phyloP scores from a whole-genome alignment of 2,113 vertebrate species.

The Falcunculus frontatus region DNA sequence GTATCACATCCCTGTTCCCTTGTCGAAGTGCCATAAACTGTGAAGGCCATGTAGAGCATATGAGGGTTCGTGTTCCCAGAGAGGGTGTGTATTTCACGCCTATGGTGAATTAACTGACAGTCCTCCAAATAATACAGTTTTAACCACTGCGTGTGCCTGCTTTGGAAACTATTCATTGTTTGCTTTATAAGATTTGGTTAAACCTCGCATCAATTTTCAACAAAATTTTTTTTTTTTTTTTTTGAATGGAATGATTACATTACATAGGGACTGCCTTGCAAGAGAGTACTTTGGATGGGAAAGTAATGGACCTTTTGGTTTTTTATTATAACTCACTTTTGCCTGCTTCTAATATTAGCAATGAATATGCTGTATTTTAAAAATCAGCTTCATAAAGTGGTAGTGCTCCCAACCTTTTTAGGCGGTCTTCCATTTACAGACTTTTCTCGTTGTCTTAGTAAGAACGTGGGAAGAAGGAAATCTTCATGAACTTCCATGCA shows the following conservation, averaged over 20 bases:
- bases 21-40: neutral
- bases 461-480: neutral
- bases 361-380: constrained; percentile 20
- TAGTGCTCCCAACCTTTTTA: neutral
- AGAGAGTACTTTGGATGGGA: neutral
- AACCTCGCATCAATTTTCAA: neutral
- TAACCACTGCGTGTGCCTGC: neutral
- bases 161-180: neutral
- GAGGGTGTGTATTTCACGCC: neutral
- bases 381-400: neutral
- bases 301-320: neutral
- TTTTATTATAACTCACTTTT: neutral
- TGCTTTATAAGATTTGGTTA: neutral
- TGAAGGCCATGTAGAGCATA: rapidly evolving
- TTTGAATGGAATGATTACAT: neutral
- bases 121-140: neutral
- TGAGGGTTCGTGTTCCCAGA: neutral
- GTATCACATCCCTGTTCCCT: neutral
- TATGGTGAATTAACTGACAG: neutral
- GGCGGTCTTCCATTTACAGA: neutral
- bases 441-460: neutral
- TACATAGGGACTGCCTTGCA: neutral
- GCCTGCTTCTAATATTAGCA: neutral
- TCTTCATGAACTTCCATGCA: neutral
- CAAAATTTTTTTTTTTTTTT: no score